Base-by-base conservation (phyloP, 2,888 invertebrate genomes). In the Brachylomia viminalis region DNA sequence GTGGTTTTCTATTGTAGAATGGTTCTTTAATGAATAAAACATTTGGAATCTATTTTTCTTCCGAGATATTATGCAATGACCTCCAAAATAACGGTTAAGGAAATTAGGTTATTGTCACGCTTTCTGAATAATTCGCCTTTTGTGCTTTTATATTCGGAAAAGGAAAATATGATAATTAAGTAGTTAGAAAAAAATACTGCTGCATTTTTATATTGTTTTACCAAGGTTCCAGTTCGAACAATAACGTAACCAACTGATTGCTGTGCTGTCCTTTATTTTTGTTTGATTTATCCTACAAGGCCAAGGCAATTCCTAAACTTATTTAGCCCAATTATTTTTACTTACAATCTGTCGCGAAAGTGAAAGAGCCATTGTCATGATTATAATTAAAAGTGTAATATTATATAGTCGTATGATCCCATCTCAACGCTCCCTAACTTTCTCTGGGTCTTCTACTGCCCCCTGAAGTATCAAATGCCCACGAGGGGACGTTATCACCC, bases 1-100 rank as follows among this genome's bases (percentile, higher is more conserved):
- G 6, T 78, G 30, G 52, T 66, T 38, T 17, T 52, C 10, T n/a
- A 49, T 42, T 23, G 56, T 38, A 33, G 5, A 33, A 33, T 17
- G 8, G 58, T 30, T 49, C 47, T 23, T 3, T 6, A n/a, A 11
- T 77, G 59, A 65, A 78, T 78, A 71, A 78, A 59, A 66, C 45
- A 78, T 78, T 33, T 27, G 2, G 3, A 42, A 49, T 56, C 20
- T 42, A 61, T 65, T 58, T 64, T 45, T 27, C 65, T 59, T 20
- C 23, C 20, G 30, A 49, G 56, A 27, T 56, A 62, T 72, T 67
- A 67, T 64, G 13, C 62, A 49, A 42, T 17, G 47, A 20, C 56
- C 38, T 54, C 38, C 17, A 38, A 27, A 33, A 61, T 47, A 15
- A 30, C 27, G 38, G 54, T 45, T 59, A 45, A 7, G 52, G 42